Evolutionary conservation across 2,797 vertebrate genomes (phyloP).

Genomic region (Selene dorsalis): DNA sequence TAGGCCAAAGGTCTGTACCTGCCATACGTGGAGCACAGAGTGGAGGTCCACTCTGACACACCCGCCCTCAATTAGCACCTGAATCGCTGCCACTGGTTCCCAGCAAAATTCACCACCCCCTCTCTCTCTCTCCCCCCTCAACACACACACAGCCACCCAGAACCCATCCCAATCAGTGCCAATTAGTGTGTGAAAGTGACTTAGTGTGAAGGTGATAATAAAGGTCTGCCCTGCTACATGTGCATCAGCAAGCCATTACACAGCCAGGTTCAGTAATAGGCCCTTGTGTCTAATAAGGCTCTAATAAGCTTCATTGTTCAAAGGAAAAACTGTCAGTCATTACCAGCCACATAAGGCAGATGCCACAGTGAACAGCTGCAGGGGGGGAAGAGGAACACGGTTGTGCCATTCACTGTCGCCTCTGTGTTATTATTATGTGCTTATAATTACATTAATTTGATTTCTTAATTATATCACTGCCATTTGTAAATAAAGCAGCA

Average conservation of each 20-base stretch:
- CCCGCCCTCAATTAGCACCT: background rate
- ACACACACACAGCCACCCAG: too few relatives aligned
- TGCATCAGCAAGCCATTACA: constrained; percentile 21
- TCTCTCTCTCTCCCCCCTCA: too few relatives aligned
- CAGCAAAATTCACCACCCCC: too few relatives aligned
- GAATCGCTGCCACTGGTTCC: too few relatives aligned
- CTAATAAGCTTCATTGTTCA: constrained; percentile 29
- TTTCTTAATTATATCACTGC: background rate
- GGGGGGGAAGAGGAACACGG: background rate
- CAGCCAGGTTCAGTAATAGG: constrained; percentile 12
- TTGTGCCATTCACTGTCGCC: background rate
- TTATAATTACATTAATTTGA: background rate
- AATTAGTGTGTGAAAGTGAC: too few relatives aligned
- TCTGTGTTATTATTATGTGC: background rate
- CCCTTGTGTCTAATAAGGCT: constrained; percentile 14
- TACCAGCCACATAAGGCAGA: background rate
- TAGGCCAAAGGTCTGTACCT: background rate
- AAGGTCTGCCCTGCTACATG: background rate
- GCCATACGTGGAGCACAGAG: too few relatives aligned
- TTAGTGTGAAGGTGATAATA: too few relatives aligned
- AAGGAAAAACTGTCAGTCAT: constrained; percentile 13
- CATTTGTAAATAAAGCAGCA: background rate
- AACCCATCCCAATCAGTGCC: too few relatives aligned
- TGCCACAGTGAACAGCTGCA: background rate
- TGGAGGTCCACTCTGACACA: background rate